These are phyloP conservation scores for Eristalis arbustorum DNA, from an alignment of 2,888 invertebrate species.

Conservation along the genomic window DNA sequence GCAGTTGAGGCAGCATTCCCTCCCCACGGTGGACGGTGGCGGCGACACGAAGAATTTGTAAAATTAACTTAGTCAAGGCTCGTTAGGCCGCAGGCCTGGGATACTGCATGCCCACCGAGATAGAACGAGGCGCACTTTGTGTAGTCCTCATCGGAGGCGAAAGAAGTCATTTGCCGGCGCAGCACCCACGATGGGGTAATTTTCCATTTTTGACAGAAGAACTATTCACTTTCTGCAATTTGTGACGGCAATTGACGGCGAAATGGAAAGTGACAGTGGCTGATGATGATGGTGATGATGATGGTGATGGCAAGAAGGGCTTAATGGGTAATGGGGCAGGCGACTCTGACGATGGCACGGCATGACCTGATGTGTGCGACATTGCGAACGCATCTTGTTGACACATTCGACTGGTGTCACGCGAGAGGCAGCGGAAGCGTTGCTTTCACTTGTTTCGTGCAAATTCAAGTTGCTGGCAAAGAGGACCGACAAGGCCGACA, in stretches of 20 bases:
- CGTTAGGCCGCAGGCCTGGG: slow-evolving; percentile 26
- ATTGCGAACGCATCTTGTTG: not conserved
- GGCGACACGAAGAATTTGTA: slow-evolving; percentile 28
- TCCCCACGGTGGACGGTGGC: not conserved
- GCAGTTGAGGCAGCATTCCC: not conserved
- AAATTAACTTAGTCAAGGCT: slow-evolving; percentile 58
- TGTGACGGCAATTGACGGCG: slow-evolving; percentile 23
- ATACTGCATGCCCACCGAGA: not conserved
- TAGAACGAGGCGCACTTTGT: slow-evolving; percentile 24
- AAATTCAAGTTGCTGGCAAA: not conserved
- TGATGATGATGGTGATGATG: not conserved
- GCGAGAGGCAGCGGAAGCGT: not conserved
- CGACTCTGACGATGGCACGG: not conserved
- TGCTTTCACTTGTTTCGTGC: too few relatives aligned
- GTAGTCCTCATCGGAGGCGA: not conserved
- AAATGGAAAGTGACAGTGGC: slow-evolving; percentile 43
- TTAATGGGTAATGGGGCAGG: not conserved
- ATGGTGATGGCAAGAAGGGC: not conserved
- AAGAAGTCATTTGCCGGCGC: slow-evolving; percentile 1
- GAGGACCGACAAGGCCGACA: not conserved
- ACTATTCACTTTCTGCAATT: slow-evolving; percentile 37
- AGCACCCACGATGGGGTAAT: not conserved
- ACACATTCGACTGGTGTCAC: not conserved
- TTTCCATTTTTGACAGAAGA: not conserved
- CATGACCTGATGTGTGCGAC: not conserved